Percentiles rank a stretch among this genome's conserved stretches.
These are phyloP conservation scores for Yoshiicerus persimilis DNA, from an alignment of 1,140 invertebrate species.

Conservation along the genomic window DNA sequence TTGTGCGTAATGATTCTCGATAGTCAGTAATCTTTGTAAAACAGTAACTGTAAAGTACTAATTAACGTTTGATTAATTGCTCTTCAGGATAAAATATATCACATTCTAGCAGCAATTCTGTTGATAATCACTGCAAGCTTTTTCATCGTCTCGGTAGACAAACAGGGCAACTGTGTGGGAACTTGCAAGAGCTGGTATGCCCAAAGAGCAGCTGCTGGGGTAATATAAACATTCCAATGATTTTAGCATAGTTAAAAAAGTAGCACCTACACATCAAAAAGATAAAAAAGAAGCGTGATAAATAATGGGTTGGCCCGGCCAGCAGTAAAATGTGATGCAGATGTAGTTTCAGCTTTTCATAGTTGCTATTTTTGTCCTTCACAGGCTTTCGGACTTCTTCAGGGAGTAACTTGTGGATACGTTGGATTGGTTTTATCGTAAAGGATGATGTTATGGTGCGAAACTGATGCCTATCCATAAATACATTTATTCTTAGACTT, in stretches of 20 bases:
- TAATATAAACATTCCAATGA: background rate
- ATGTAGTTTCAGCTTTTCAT: background rate
- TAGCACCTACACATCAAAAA: background rate
- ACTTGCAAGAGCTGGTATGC: background rate
- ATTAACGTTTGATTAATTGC: too few relatives aligned
- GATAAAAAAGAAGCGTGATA: background rate
- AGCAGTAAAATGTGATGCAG: background rate
- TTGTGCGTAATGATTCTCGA: background rate
- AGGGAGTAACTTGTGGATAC: constrained; percentile 1
- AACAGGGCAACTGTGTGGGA: background rate
- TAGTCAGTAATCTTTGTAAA: background rate
- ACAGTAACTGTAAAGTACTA: too few relatives aligned
- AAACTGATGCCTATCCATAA: background rate
- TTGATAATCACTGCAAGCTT: constrained; percentile 2
- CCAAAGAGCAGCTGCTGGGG: background rate
- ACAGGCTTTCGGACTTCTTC: constrained; percentile 9
- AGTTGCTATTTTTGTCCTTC: background rate
- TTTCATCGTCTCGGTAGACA: constrained; percentile 12
- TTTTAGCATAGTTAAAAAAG: background rate
- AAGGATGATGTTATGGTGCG: background rate
- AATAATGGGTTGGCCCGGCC: background rate
- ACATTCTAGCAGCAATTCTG: background rate
- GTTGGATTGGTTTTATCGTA: background rate
- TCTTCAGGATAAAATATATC: background rate
- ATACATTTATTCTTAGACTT: background rate